Base-by-base conservation (phyloP, 2,888 invertebrate species). In the Hirtodrosophila alboralis region DNA sequence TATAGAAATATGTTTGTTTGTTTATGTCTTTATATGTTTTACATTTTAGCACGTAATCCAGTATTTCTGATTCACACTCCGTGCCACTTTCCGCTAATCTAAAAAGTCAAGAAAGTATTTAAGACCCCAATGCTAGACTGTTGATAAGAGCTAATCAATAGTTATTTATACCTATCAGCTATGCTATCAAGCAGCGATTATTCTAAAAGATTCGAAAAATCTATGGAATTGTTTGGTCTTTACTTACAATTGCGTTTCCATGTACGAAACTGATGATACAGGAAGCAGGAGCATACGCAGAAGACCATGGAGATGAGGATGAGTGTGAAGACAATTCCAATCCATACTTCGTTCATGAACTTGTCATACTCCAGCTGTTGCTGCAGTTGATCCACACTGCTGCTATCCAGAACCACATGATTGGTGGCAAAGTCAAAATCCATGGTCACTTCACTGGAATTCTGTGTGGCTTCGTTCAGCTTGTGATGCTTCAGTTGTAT, bases 311-410 rank as follows among this genome's bases (percentile, higher is more conserved):
- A 92, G 34, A 93, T 90, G 54, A 93, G 92, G 90, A 93, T 92
- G 40, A 93, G 87, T 10, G 93, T 92, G 44, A 93, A 87, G 26
- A 93, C 93, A 60, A 93, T 91, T 16, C 93, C 93, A 52, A 93
- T 92, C 93, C 93, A 93, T 31, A 93, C 92, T 83, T 93, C 93
- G 52, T 93, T 92, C 87, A 93, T 90, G 83, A 93, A 92, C 73
- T 92, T 92, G 86, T 93, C 92, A 78, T 93, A 93, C 60, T 92
- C 92, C 58, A 89, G 49, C 74, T 90, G 90, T 47, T 89, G 88
- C 57, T 89, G 88, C 44, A 89, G 48, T 36, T 90, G 88, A 44
- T 87, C 83, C 48, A 88, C 84, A 23, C 78, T 85, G 43, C 77
- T 74, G 18, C 89, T 84, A 53, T 89, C 89, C 57, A 90, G 75